Evolutionary conservation across 1,140 invertebrate genomes (phyloP).

Genomic region (Pristionchus pacificus): DNA sequence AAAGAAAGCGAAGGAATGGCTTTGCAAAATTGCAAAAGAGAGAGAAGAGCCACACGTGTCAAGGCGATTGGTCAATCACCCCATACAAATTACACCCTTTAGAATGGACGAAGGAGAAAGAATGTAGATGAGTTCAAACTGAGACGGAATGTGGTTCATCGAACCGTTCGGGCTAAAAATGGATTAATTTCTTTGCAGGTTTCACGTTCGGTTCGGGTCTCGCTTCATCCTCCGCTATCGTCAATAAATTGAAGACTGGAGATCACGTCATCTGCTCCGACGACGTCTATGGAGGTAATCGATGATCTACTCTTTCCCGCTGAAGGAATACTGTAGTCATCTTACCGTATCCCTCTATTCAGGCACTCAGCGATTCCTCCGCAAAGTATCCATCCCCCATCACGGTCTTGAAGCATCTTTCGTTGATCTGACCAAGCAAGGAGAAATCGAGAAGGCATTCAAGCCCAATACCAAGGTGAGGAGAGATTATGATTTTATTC

Average conservation of each 20-base stretch:
- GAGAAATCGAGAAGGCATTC: constrained; percentile 69
- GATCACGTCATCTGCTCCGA: constrained; percentile 87
- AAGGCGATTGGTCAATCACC: too few relatives aligned
- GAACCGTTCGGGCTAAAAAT: constrained; percentile 5
- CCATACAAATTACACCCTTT: too few relatives aligned
- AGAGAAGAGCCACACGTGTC: too few relatives aligned
- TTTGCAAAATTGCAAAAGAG: too few relatives aligned
- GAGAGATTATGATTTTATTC: constrained; percentile 12
- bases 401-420: constrained; percentile 73
- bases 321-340: too few relatives aligned
- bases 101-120: too few relatives aligned
- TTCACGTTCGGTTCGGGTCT: constrained; percentile 82
- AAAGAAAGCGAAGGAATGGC: too few relatives aligned
- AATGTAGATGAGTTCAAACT: too few relatives aligned
- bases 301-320: too few relatives aligned
- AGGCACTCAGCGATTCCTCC: constrained; percentile 69
- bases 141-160: too few relatives aligned
- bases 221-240: constrained; percentile 74
- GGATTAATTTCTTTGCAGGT: constrained; percentile 53
- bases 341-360: too few relatives aligned
- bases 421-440: constrained; percentile 73
- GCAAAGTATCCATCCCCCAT: constrained; percentile 61
- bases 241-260: constrained; percentile 72
- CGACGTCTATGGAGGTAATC: constrained; percentile 84
- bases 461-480: constrained; percentile 77